Conservation (phyloP, 2,113 vertebrate species). For the Australoheros scitulus region DNA sequence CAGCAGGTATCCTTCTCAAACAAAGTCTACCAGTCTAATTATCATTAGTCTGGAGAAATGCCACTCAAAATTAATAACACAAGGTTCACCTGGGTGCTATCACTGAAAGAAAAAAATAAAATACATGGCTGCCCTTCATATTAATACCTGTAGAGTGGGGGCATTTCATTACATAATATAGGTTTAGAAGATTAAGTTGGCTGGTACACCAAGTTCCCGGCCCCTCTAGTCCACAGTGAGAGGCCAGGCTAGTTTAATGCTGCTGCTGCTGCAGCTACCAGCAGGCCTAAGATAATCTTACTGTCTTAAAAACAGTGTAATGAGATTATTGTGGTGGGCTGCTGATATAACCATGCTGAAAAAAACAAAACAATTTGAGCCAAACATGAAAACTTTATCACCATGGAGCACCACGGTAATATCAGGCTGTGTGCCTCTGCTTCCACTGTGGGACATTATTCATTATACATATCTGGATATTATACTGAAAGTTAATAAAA, state of each 20-base stretch:
- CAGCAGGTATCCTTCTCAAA: background rate
- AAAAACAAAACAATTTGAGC: background rate
- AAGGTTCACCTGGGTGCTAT: background rate
- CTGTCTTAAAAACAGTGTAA: slow-evolving; percentile 38
- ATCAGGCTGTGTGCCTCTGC: background rate
- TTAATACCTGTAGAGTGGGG: background rate
- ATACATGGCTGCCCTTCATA: background rate
- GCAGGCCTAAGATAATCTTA: slow-evolving; percentile 25
- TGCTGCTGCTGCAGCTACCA: background rate
- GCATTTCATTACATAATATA: background rate
- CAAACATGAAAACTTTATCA: background rate
- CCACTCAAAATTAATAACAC: background rate
- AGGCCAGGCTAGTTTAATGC: background rate
- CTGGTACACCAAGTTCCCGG: background rate
- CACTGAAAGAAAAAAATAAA: background rate
- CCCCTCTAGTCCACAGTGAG: background rate
- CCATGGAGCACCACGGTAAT: background rate
- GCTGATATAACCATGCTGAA: slow-evolving; percentile 26
- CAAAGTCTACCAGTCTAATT: background rate
- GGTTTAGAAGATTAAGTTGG: slow-evolving; percentile 5
- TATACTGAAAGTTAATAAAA: background rate
- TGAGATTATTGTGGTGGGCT: slow-evolving; percentile 34
- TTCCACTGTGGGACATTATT: background rate
- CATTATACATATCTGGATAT: too few species aligned
- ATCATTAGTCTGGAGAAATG: background rate